These are phyloP conservation scores for Petrocephalus schoutedeni DNA, from an alignment of 2,797 vertebrate genomes.

Conservation along the genomic window DNA sequence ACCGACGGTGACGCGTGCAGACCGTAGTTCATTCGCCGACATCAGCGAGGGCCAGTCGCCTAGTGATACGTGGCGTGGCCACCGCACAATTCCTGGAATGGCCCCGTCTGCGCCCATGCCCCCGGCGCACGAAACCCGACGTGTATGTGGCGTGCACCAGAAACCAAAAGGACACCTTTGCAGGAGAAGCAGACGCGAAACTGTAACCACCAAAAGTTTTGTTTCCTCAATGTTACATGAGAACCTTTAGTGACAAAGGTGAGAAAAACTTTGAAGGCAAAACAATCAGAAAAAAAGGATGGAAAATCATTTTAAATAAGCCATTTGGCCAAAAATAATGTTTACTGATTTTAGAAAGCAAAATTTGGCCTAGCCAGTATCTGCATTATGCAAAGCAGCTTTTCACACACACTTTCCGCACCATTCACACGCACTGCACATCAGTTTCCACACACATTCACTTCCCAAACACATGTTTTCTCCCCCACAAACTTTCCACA, in stretches of 20 bases:
- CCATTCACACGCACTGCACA: background rate
- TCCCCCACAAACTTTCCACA: background rate
- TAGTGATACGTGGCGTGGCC: too few relatives aligned
- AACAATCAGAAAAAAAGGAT: background rate
- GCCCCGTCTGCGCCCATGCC: background rate
- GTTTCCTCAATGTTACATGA: background rate
- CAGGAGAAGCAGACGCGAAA: constrained; percentile 12
- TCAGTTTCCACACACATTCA: background rate
- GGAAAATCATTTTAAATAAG: background rate
- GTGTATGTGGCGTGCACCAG: background rate
- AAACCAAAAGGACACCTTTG: constrained; percentile 17
- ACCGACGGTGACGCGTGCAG: background rate
- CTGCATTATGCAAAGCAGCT: background rate
- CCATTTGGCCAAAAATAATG: background rate
- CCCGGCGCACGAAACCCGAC: background rate
- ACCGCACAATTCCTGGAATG: background rate
- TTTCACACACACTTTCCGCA: background rate
- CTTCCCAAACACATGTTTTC: background rate
- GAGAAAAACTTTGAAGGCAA: background rate
- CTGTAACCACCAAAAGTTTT: constrained; percentile 16
- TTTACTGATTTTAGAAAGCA: background rate
- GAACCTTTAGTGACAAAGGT: background rate
- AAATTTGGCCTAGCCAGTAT: background rate
- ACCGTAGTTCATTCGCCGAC: background rate
- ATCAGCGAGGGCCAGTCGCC: too few relatives aligned